Base-by-base conservation (phyloP, 2,113 vertebrate species). In the Panurus biarmicus region DNA sequence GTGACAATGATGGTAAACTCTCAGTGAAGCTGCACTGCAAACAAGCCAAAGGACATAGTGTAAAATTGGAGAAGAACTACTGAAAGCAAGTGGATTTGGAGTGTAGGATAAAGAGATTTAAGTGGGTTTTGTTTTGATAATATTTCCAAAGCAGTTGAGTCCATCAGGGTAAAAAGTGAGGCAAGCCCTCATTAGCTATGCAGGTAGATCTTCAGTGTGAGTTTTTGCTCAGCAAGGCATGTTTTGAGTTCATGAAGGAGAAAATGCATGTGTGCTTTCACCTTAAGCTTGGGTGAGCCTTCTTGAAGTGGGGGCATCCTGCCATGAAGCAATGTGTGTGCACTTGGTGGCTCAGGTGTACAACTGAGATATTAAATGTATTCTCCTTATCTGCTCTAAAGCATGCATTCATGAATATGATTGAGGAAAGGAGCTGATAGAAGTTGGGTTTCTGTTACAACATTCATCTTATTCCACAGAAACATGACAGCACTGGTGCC, bases 61-160 rank as follows among this genome's bases (percentile, higher is more conserved):
- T 87, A 18, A 77, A 54, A 56, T 13, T 83, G 75, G 54, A 81
- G 62, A 73, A 91, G 51, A 74, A 6, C 54, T 86, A 1, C 36
- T 58, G 93, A 93, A 66, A 94, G 50, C 15, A 57, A 75, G 83
- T 28, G 57, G 67, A 33, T 86, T 88, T 91, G 81, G 76, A 82
- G 58, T 35, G 28, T 10, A 31, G 81, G 76, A 74, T 67, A 35
- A 53, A 25, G 45, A 29, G 31, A 66, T 89, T 69, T 36, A 48
- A 57, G 28, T 64, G 33, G 33, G 50, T 70, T 96, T 92, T 90
- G 6, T 74, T 93, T 93, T 90, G 88, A 62, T 61, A 60, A 1
- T 48, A 17, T 44, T 81, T 84, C 57, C 56, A 25, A 47, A 88
- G 31, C 81, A 33, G 25, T 19, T 76, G 65, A 80, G 79, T 72